Base-by-base conservation (phyloP, 2,888 invertebrate genomes). In the Pseudococcus longispinus region DNA sequence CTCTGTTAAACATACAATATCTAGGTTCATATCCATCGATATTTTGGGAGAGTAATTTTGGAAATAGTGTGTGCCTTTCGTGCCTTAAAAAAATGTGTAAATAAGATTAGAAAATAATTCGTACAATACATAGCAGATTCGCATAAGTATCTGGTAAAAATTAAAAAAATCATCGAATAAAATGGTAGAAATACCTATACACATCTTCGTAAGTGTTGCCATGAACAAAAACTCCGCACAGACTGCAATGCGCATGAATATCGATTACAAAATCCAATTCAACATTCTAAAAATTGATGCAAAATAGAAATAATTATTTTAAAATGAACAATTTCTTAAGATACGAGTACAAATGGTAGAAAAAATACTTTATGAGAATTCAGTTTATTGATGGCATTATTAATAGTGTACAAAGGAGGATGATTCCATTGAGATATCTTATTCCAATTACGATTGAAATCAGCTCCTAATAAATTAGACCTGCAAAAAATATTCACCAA, bases 181-280 rank as follows among this genome's bases (percentile, higher is more conserved):
- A n/a, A 23, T 23, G 20, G 8, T 77, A 46, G 46, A 88, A 89
- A 89, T 91, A 95, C 95, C 96, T 94, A 91, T 96, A 96, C 20
- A 97, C 96, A 90, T 97, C 97, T 89, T 97, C 96, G 90, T 96
- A 97, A 0, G 96, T 95, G 90, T 98, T 98, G 29, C 98, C 99
- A 90, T 97, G 96, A 88, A 98, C 95, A 91, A 98, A 99, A 86
- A 97, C 95, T 11, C 98, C 98, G 90, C 96, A 95, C 88, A 97
- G 93, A 89, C 96, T 97, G 18, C 96, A 94, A 90, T 99, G 97
- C 9, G 97, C 96, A 90, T 99, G 99, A 83, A 99, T 92, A 91
- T 99, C 99, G 87, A 99, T 93, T 88, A 98, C 96, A 90, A 98
- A 97, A 91, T 98, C 98, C 89, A 99, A 91, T 89, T 98, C 96